Evolutionary conservation across 2,888 invertebrate species (phyloP).

Genomic region (Pelosia muscerda): DNA sequence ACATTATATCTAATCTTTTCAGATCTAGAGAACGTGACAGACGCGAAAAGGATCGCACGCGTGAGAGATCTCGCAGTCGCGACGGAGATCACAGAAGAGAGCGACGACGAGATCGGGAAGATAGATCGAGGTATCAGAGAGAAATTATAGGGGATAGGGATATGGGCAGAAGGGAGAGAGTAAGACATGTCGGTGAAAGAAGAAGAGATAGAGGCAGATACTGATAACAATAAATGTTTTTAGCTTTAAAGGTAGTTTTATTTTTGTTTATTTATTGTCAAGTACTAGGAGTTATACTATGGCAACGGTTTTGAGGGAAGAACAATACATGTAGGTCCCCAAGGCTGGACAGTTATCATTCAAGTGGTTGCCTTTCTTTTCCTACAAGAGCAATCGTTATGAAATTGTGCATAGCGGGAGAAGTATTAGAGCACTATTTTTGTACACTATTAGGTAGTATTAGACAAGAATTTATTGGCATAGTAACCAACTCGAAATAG

Average conservation of each 20-base stretch:
- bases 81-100: slow-evolving; percentile 85
- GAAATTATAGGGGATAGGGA: slow-evolving; percentile 57
- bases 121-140: slow-evolving; percentile 64
- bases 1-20: slow-evolving; percentile 40
- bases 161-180: slow-evolving; percentile 79
- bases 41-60: slow-evolving; percentile 80
- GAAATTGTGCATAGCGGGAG: too few relatives aligned
- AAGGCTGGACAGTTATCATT: too few relatives aligned
- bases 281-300: too few relatives aligned
- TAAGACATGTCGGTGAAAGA: slow-evolving; percentile 76
- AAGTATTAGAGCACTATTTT: too few relatives aligned
- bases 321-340: too few relatives aligned
- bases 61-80: slow-evolving; percentile 58
- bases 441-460: too few relatives aligned
- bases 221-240: slow-evolving; percentile 47
- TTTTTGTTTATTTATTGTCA: too few relatives aligned
- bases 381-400: too few relatives aligned
- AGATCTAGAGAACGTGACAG: slow-evolving; percentile 81
- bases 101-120: slow-evolving; percentile 84
- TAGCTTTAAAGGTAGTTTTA: slow-evolving; percentile 28
- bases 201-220: slow-evolving; percentile 75
- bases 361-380: too few relatives aligned
- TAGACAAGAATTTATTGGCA: too few relatives aligned
- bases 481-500: too few relatives aligned
- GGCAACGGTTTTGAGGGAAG: too few relatives aligned